Base-by-base conservation (phyloP, 2,113 vertebrate species). In the Ctenodactylus gundi region DNA sequence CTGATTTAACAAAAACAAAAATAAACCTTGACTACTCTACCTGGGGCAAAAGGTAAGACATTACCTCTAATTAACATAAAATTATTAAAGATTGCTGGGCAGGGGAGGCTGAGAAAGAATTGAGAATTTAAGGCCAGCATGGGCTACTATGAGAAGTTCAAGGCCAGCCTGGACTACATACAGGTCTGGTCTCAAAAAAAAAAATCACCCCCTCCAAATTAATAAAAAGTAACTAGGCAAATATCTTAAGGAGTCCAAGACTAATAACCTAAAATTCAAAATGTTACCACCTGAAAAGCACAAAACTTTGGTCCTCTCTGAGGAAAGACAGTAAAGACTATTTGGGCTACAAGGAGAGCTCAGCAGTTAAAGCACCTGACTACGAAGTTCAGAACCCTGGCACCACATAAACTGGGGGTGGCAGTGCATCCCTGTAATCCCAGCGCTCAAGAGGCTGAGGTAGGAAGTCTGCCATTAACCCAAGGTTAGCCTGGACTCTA, bases 191-290 rank as follows among this genome's bases (percentile, higher is more conserved):
- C 62, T 65, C 34, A 65, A 68, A 64, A 64, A 65, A 65, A 65
- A 67, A 62, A 67, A 36, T 67, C 65, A 67, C 34, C 18, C 36
- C 14, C 36, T 10, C 36, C 21, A 70, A 83, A 72, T 82, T 51
- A 93, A 77, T 67, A 55, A 85, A 85, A 88, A 41, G 58, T 84
- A 91, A 36, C 25, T 64, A 73, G 27, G 23, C 34, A 95, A 93
- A 84, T 80, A 91, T 27, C 17, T 23, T 6, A 82, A 34, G 84
- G 65, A 87, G 29, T 65, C 57, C 27, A 88, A 76, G 41, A 9
- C 44, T 65, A 81, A 85, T 58, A 82, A 83, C 8, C 49, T 68
- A 95, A 95, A 96, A 83, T 53, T 77, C 64, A 70, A 86, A 89
- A 90, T 67, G 51, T 39, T 91, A 87, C 29, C 11, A 75, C 18